These are phyloP conservation scores for Pardalotus punctatus DNA, from an alignment of 2,113 vertebrate species.

Conservation along the genomic window DNA sequence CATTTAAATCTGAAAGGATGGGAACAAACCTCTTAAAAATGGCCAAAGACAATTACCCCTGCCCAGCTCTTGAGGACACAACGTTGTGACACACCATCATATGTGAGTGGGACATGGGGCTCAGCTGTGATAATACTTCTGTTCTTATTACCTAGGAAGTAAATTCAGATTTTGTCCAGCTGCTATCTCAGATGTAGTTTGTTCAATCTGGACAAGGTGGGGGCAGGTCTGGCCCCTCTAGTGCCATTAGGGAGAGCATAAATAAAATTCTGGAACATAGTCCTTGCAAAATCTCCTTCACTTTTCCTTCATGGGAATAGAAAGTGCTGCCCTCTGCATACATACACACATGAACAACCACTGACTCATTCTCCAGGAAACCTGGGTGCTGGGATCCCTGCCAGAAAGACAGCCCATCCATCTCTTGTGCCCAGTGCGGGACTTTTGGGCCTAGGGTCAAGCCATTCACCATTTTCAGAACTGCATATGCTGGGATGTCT, in stretches of 20 bases:
- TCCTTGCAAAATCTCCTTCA: not conserved
- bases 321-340: not conserved
- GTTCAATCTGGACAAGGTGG: not conserved
- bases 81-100: not conserved
- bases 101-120: not conserved
- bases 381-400: not conserved
- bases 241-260: not conserved
- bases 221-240: not conserved
- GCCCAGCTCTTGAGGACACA: not conserved
- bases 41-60: not conserved
- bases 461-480: not conserved
- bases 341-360: not conserved
- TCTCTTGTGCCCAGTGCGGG: not conserved
- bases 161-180: not conserved
- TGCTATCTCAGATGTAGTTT: not conserved
- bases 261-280: not conserved
- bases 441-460: not conserved
- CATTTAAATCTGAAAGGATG: not conserved
- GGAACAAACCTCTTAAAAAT: not conserved
- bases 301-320: rapidly evolving
- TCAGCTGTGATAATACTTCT: not conserved
- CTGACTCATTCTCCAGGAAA: not conserved
- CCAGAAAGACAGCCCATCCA: not conserved
- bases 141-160: not conserved
- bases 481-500: not conserved